phyloP scores from a whole-genome alignment of 2,888 invertebrate species.

The Agrochola lota region DNA sequence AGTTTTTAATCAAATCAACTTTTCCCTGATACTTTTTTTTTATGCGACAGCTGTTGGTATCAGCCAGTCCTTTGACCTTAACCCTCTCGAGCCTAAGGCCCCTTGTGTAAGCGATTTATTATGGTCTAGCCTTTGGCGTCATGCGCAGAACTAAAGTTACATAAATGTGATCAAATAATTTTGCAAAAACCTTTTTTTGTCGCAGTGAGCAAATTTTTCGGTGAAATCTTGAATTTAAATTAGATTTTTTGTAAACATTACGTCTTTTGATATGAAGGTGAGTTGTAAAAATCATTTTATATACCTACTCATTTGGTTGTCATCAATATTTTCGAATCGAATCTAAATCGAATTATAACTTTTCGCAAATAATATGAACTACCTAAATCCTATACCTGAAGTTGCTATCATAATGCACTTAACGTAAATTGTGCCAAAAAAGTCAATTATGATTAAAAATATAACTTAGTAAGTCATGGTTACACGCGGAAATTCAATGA shows the following conservation, averaged over 20 bases:
- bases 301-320: neutral
- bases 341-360: neutral
- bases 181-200: neutral
- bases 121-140: conserved; percentile 45
- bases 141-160: conserved; percentile 13
- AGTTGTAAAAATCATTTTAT: neutral
- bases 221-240: neutral
- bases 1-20: conserved; percentile 44
- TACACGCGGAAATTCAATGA: conserved; percentile 11
- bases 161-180: conserved; percentile 11
- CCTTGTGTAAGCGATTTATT: conserved; percentile 53
- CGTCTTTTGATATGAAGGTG: neutral
- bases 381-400: neutral
- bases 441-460: neutral
- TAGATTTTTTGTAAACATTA: neutral
- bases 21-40: conserved; percentile 31
- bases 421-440: neutral
- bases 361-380: neutral
- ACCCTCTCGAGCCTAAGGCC: conserved; percentile 37
- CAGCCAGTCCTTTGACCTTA: conserved; percentile 40
- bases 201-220: neutral
- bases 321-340: neutral
- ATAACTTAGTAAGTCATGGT: conserved; percentile 13
- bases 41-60: conserved; percentile 42
- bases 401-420: neutral